Conservation (phyloP, 2,113 vertebrate genomes). For the Pedionomus torquatus region DNA sequence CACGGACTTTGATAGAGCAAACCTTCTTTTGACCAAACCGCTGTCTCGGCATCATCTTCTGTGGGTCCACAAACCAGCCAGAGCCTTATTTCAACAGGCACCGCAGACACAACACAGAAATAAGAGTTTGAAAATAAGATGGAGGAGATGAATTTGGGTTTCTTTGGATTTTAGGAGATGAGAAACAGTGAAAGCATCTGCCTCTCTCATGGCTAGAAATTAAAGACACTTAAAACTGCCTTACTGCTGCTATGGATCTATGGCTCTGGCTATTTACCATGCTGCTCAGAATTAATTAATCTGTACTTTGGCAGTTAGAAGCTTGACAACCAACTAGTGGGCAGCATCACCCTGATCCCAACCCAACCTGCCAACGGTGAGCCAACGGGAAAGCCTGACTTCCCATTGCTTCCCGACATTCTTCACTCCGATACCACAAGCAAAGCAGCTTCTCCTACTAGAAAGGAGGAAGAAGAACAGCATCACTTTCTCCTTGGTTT, state of each 20-base stretch:
- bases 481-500: not conserved
- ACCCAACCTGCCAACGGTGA: not conserved
- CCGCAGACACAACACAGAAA: rapidly evolving
- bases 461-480: not conserved
- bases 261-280: not conserved
- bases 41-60: not conserved
- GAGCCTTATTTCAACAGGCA: not conserved
- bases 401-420: not conserved
- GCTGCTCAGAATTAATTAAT: too few relatives aligned
- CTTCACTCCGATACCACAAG: rapidly evolving
- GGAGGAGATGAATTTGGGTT: not conserved
- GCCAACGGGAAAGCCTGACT: not conserved
- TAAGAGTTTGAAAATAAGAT: rapidly evolving
- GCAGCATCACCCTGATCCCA: not conserved
- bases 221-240: not conserved
- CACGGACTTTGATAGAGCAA: not conserved
- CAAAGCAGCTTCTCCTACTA: rapidly evolving
- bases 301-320: not conserved
- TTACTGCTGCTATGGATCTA: not conserved
- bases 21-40: not conserved
- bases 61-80: not conserved
- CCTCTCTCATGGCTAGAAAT: not conserved
- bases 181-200: not conserved
- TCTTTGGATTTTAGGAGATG: not conserved
- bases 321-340: not conserved